Evolutionary conservation across 2,113 vertebrate species (phyloP).

Genomic region (Ictalurus punctatus): DNA sequence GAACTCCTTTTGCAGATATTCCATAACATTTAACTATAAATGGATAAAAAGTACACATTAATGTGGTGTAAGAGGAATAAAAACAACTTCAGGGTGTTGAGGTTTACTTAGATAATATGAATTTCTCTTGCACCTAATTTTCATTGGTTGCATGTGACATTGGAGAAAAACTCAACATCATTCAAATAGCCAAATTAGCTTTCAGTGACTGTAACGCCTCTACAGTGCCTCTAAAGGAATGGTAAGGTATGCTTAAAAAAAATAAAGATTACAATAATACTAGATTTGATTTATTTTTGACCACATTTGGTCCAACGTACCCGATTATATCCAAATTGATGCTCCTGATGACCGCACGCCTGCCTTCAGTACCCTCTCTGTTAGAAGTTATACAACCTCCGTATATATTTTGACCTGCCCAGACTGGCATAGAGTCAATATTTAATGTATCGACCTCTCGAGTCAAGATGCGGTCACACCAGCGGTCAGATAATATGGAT

Average conservation of each 20-base stretch:
- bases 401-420: conserved; percentile 62
- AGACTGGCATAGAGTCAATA: conserved; percentile 60
- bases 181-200: not conserved
- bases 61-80: not conserved
- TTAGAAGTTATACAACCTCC: not conserved
- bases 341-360: not conserved
- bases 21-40: not conserved
- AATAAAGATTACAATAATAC: not conserved
- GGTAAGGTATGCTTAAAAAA: not conserved
- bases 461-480: conserved; percentile 57
- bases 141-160: not conserved
- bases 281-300: not conserved
- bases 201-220: too few species aligned
- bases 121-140: not conserved
- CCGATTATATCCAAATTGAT: not conserved
- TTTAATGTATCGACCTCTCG: conserved; percentile 50
- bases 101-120: not conserved
- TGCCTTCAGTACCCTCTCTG: not conserved
- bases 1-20: not conserved
- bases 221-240: too few species aligned
- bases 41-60: too few species aligned
- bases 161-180: not conserved
- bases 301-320: not conserved
- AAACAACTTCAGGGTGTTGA: not conserved
- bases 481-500: conserved; percentile 58